Evolutionary conservation across 2,797 vertebrate genomes (phyloP).

Genomic region (Leptodactylus fallax): DNA sequence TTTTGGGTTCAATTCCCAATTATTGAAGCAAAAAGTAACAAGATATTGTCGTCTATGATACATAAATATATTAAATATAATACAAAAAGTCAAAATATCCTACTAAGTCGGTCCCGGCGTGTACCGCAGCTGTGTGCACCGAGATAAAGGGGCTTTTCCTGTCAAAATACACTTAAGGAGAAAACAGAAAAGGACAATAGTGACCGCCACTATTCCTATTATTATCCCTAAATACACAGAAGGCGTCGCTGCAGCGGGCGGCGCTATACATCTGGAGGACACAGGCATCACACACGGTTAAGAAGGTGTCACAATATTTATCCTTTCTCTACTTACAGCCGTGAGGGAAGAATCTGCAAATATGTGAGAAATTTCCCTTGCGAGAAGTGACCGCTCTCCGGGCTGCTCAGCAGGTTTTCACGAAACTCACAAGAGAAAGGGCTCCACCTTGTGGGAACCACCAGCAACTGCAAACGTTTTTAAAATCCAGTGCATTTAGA

Average conservation of each 20-base stretch:
- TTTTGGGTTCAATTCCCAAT: too few species aligned
- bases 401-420: background rate
- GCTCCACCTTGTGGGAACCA: conserved; percentile 3
- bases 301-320: background rate
- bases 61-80: background rate
- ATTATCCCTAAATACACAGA: background rate
- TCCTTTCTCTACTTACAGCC: background rate
- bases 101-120: background rate
- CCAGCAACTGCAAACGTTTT: background rate
- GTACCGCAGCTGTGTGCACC: background rate
- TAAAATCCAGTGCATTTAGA: background rate
- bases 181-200: background rate
- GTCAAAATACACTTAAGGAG: background rate
- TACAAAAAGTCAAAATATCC: background rate
- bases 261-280: background rate
- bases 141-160: background rate
- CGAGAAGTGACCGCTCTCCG: background rate
- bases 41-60: too few species aligned
- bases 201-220: background rate
- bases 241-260: background rate
- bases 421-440: background rate
- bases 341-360: background rate
- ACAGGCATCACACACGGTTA: background rate
- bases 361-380: background rate
- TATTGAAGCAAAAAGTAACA: too few species aligned